Evolutionary conservation across 2,888 invertebrate genomes (phyloP).

Genomic region (Caenorhabditis sinica): DNA sequence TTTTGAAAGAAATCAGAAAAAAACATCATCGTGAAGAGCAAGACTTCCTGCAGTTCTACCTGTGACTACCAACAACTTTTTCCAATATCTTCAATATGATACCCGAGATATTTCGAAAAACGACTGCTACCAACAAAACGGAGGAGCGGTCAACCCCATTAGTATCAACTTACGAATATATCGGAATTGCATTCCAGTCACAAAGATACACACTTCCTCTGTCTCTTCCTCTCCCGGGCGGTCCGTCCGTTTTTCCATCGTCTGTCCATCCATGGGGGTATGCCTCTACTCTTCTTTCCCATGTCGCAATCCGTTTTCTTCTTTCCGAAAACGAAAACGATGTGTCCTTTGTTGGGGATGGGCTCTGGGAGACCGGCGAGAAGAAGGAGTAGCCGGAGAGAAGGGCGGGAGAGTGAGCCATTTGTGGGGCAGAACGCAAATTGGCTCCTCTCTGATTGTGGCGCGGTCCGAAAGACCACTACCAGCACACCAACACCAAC

Average conservation of each 20-base stretch:
- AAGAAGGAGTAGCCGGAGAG: neutral
- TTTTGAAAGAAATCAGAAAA: too few species aligned
- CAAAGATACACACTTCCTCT: slow-evolving; percentile 17
- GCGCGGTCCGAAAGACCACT: slow-evolving; percentile 42
- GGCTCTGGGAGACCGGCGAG: neutral
- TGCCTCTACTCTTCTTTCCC: slow-evolving; percentile 32
- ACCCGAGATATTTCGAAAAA: neutral
- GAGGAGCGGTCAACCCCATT: slow-evolving; percentile 25
- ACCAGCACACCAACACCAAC: too few species aligned
- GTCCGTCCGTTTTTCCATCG: slow-evolving; percentile 39
- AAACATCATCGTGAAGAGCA: too few species aligned
- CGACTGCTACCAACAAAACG: neutral
- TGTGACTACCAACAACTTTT: neutral
- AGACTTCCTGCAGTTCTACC: too few species aligned
- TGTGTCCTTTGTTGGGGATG: slow-evolving; percentile 57
- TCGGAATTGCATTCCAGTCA: slow-evolving; percentile 47
- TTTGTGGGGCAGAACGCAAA: slow-evolving; percentile 61
- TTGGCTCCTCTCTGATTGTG: slow-evolving; percentile 65
- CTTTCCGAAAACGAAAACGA: slow-evolving; percentile 49
- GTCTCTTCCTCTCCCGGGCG: slow-evolving; percentile 32
- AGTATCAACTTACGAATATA: slow-evolving; percentile 47
- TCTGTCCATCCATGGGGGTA: slow-evolving; percentile 18
- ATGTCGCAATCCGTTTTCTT: slow-evolving; percentile 38
- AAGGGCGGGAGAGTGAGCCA: slow-evolving; percentile 35
- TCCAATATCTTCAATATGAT: too few species aligned